Base-by-base conservation (phyloP, 2,113 vertebrate genomes). In the Nettapus auritus region DNA sequence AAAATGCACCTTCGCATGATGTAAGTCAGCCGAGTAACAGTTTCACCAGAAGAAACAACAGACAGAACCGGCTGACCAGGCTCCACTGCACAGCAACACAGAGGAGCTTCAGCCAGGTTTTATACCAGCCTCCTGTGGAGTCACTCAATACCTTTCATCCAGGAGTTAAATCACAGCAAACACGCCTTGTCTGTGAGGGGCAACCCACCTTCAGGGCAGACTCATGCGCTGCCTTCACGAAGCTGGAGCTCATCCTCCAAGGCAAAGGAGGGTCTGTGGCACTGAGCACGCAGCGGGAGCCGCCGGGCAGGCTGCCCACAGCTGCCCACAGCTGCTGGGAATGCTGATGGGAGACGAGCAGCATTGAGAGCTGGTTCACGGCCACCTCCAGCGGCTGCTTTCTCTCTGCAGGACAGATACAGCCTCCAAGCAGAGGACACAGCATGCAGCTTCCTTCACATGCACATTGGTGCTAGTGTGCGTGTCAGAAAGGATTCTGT, bases 191-290 rank as follows among this genome's bases (percentile, higher is more conserved):
- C 57, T 60, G 13, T 17, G 18, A 2, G 13, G 56, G 59, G 26
- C n/a, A 82, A 60, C 60, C 46, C 73, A 29, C 33, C 20, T 31
- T 6, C 25, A 17, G 28, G n/a, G 38, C n/a, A 9, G 29, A 4
- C 34, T 17, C 7, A 0, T 20, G 2, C 0, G 5, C 6, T 3
- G 5, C 34, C 55, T 9, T 22, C 11, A 19, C 1, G 4, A 2
- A 31, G 20, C 53, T 15, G 25, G 2, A 68, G 69, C 11, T n/a
- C 1, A 2, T 29, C 31, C 57, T 44, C 9, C 1, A 0, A 38
- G 36, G 46, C 38, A 26, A 31, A 48, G 28, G 8, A 29, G 29
- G 11, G 25, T 7, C 53, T 20, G 28, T 22, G 59, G 60, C 87
- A 46, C 33, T 2, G 22, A 52, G 46, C 38, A 21, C 17, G 1